These are phyloP conservation scores for Sorex maritimensis DNA, from an alignment of 2,797 vertebrate genomes.

Conservation along the genomic window DNA sequence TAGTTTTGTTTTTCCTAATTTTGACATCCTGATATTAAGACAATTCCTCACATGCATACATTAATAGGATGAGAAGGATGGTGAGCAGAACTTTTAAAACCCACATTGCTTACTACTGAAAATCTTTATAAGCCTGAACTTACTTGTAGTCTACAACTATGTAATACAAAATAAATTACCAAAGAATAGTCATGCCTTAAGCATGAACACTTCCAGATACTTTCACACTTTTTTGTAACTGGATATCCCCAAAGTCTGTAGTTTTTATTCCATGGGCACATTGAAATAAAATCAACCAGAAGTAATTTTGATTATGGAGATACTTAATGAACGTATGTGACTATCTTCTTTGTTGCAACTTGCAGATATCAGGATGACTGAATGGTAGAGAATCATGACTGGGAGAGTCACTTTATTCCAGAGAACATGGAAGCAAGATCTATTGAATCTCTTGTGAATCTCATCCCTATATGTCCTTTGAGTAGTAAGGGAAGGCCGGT, in stretches of 20 bases:
- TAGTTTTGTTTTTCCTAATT: constrained; percentile 24
- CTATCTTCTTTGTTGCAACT: background rate
- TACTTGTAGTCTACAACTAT: background rate
- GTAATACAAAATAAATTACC: background rate
- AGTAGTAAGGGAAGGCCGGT: constrained; percentile 6
- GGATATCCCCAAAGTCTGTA: background rate
- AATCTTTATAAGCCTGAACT: constrained; percentile 13
- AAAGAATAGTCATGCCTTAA: background rate
- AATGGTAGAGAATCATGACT: background rate
- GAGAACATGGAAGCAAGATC: background rate
- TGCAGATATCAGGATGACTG: background rate
- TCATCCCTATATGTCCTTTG: constrained; percentile 32
- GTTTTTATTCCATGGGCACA: background rate
- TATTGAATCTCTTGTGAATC: background rate
- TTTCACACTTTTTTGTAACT: background rate
- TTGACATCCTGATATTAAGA: background rate
- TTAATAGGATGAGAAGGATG: background rate
- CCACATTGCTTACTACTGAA: background rate
- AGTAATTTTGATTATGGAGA: constrained; percentile 13
- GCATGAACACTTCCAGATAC: background rate
- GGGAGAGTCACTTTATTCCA: background rate
- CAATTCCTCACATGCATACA: background rate
- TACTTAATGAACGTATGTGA: background rate
- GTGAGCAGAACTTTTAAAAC: constrained; percentile 3
- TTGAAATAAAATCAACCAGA: constrained; percentile 3